Evolutionary conservation across 2,888 invertebrate genomes (phyloP), one percentile per base, ranked within the genome.

Genomic region (Hirudinaria manillensis): DNA sequence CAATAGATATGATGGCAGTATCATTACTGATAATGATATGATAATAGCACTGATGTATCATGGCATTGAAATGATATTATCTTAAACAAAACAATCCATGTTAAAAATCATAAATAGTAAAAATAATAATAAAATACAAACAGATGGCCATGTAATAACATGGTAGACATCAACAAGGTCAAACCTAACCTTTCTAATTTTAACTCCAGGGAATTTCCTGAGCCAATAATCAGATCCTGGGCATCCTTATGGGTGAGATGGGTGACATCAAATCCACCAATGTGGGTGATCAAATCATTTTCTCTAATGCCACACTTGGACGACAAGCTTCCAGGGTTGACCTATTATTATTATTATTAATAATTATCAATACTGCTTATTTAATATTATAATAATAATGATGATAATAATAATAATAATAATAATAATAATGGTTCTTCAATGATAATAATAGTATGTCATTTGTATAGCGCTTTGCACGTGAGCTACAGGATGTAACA

Each of bases 291-390:
- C 73, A 81, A 78, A 79, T 85, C 85, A 74, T 84, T 85, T 77
- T 81, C 81, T 75, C 82, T 81, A 34, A 85, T 77, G 53, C 85
- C 85, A 80, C 83, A 83, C 76, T 83, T 82, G 36, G 82, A 80
- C 27, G 85, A 84, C 75, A 84, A 78, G 78, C 84, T 84, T 36
- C 84, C 84, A 55, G 83, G 83, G 66, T 81, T 83, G n/a, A 85
- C 84, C 84, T 84, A 77, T 45, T 72, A 21, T 6, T 4, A 34
- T 29, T 29, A 1, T 16, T n/a, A 68, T 29, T n/a, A 4, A 68
- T 34, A 36, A 65, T 24, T 53, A 53, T 53, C 16, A 53, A 21
- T 53, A 53, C 21, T 53, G 16, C 16, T 53, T 19, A 19, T 53
- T 61, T 27, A 61, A 10, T 61, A 27, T 27, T 61, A 53, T 61